A percentile compares a stretch with the other conserved stretches of the same genome.
Conservation (phyloP, 2,113 vertebrate genomes). For the Heptranchias perlo region DNA sequence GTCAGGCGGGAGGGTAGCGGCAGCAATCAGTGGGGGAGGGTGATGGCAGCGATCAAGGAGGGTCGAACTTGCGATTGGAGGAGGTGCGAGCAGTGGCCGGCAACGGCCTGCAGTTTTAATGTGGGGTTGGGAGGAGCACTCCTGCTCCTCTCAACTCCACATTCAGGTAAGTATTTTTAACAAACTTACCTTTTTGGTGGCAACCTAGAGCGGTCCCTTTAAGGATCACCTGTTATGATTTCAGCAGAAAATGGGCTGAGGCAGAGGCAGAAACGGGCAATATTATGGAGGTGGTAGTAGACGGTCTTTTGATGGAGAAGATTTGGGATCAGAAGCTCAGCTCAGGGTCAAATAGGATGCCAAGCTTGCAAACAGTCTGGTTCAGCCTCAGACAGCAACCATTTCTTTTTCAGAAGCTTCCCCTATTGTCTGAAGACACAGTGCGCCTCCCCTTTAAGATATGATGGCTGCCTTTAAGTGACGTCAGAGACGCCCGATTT, state of each 20-base stretch:
- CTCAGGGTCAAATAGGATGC: not conserved
- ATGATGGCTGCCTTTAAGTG: too few species aligned
- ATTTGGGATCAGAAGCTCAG: not conserved
- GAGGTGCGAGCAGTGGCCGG: not conserved
- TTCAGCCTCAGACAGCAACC: not conserved
- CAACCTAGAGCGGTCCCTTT: not conserved
- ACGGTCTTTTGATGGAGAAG: not conserved
- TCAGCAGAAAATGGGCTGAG: not conserved
- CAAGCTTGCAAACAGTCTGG: not conserved
- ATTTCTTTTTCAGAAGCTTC: constrained; percentile 1
- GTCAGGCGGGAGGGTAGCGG: not conserved
- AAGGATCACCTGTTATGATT: not conserved
- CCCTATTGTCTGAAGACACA: not conserved
- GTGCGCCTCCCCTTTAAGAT: not conserved
- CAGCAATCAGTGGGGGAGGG: not conserved
- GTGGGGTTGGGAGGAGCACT: not conserved
- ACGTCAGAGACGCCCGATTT: too few species aligned
- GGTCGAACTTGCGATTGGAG: not conserved
- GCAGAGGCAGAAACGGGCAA: not conserved
- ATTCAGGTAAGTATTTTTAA: not conserved
- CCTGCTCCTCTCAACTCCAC: not conserved
- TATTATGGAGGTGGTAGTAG: not conserved
- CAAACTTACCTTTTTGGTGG: not conserved
- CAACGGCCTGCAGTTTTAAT: not conserved
- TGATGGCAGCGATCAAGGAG: not conserved